phyloP scores from a whole-genome alignment of 2,113 vertebrate genomes.

The Anseranas semipalmata region DNA sequence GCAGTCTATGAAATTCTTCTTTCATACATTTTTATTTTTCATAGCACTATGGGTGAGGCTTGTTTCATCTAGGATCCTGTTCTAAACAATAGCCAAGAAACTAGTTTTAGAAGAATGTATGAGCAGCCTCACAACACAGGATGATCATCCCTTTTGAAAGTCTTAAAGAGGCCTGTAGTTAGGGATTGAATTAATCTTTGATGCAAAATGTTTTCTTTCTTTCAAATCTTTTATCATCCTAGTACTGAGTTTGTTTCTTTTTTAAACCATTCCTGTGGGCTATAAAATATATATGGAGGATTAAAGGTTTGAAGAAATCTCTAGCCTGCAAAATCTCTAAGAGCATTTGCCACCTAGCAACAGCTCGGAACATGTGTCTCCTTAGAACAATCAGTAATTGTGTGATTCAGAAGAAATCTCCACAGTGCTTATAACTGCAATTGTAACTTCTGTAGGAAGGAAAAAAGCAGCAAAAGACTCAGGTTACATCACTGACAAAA shows the following conservation, averaged over 20 bases:
- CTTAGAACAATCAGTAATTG: constrained; percentile 67
- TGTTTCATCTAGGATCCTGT: background rate
- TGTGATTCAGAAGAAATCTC: constrained; percentile 63
- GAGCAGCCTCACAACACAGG: background rate
- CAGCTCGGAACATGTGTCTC: constrained; percentile 38
- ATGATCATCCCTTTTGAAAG: background rate
- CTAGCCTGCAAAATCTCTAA: constrained; percentile 61
- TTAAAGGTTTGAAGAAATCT: constrained; percentile 47
- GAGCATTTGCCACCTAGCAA: constrained; percentile 72
- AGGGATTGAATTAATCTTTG: background rate
- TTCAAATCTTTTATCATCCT: background rate
- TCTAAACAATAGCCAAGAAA: background rate
- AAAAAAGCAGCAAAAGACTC: constrained; percentile 45
- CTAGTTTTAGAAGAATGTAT: background rate
- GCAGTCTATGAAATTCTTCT: background rate
- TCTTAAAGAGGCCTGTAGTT: background rate
- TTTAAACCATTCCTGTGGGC: background rate
- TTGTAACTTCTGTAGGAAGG: constrained; percentile 56
- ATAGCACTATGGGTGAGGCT: background rate
- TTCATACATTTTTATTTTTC: background rate
- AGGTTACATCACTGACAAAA: constrained; percentile 54
- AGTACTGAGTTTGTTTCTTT: background rate
- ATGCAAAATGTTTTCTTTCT: background rate
- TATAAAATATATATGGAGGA: constrained; percentile 46
- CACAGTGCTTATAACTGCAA: constrained; percentile 36